Conservation (phyloP, 2,113 vertebrate genomes). For the Notarius lentiginosus region DNA sequence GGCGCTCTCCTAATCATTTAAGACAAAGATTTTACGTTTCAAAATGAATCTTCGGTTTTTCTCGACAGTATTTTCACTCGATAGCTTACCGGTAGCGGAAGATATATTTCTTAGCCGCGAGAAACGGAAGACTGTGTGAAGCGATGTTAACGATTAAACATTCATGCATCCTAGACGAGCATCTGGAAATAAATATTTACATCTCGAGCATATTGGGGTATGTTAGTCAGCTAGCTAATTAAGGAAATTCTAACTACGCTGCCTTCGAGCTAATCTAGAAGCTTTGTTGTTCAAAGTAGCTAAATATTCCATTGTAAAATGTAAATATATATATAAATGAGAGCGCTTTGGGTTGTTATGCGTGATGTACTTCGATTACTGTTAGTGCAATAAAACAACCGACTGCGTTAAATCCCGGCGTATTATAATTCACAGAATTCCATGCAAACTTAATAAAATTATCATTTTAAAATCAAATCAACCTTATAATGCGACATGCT, state of each 20-base stretch:
- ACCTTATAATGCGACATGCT: neutral
- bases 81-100: neutral
- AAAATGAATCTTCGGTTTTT: neutral
- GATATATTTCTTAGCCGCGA: constrained; percentile 7
- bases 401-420: neutral
- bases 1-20: too few relatives aligned
- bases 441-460: neutral
- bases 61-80: neutral
- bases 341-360: neutral
- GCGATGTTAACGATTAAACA: constrained; percentile 18
- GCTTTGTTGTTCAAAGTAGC: neutral
- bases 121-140: constrained; percentile 11
- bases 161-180: constrained; percentile 21
- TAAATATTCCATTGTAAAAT: neutral
- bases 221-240: neutral
- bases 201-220: neutral
- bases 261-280: neutral
- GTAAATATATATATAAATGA: constrained; percentile 9
- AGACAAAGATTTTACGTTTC: neutral
- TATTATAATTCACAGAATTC: neutral
- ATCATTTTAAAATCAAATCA: neutral
- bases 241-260: constrained; percentile 1
- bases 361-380: neutral
- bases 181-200: constrained; percentile 23
- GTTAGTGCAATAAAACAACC: constrained; percentile 5